Base-by-base conservation (phyloP, 92 coral and sea anemone genomes). In the Phenganax stokvisi region DNA sequence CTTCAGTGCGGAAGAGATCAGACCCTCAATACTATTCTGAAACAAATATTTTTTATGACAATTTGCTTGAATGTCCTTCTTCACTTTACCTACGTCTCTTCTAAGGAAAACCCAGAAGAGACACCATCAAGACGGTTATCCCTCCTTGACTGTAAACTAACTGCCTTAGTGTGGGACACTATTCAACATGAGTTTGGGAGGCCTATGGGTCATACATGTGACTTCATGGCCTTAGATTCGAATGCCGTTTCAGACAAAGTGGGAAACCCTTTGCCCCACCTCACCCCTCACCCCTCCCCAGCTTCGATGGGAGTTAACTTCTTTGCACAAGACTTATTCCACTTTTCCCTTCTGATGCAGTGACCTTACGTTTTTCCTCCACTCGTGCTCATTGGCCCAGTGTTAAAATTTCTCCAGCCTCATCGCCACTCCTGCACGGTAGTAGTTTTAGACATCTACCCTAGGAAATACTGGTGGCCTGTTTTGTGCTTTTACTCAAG, bases 81-180 rank as follows among this genome's bases (percentile, higher is more conserved):
- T 20, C 85, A 60, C 58, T 57, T 89, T 28, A 8, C 68, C 7
- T 89, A 86, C 67, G 82, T 86, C 7, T 89, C 87, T 0, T 57
- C 87, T 12, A 51, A 67, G 9, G 58, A 57, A 16, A 89, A 89
- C 53, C 91, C 89, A 37, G 92, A 85, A 6, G 87, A 89, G 69
- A n/a, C 76, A 12, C 89, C 89, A 27, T 88, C 87, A 52, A 86
- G 91, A 55, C 78, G 85, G 15, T 65, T 88, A 16, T 88, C 89
- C 10, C 17, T 56, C 11, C 59, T 88, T 13, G 91, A 88, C 72
- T 51, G 68, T 56, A 82, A 2, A 44, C 76, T 88, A 37, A 52
- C 85, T 11, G 47, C 83, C 29, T 12, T 28, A n/a, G 9, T 57
- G 54, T 86, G 87, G 91, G 12, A 54, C 30, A 20, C 51, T 8